A percentile compares a stretch with the other conserved stretches of the same genome.
phyloP scores from a whole-genome alignment of 2,797 vertebrate species.

The Darevskia nairensis region DNA sequence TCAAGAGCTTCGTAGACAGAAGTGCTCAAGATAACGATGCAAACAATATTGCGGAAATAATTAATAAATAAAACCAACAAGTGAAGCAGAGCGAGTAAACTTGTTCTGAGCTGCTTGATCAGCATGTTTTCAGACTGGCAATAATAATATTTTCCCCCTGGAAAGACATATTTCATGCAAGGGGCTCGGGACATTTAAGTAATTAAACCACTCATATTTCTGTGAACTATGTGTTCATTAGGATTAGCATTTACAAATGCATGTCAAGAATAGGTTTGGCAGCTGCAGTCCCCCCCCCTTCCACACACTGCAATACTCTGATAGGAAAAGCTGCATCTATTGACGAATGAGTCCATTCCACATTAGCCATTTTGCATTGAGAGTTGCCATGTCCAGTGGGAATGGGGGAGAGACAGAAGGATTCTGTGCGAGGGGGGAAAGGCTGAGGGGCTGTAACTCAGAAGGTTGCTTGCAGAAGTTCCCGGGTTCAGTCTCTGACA shows the following conservation, averaged over 20 bases:
- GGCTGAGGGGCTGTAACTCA: neutral
- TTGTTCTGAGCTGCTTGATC: constrained; percentile 37
- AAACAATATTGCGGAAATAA: neutral
- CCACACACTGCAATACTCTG: neutral
- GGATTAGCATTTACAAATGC: neutral
- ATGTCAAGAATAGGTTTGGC: neutral
- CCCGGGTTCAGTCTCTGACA: neutral
- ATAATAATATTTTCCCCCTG: neutral
- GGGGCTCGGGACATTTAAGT: neutral
- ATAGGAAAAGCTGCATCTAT: too few relatives aligned
- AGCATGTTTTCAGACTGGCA: constrained; percentile 30
- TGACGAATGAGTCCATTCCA: neutral
- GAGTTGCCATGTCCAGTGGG: neutral
- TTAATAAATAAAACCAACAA: constrained; percentile 35
- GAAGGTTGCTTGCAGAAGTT: neutral
- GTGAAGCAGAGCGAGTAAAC: constrained; percentile 21
- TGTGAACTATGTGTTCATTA: neutral
- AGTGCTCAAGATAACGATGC: neutral
- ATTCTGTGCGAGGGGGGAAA: neutral
- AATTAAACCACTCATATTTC: constrained; percentile 22
- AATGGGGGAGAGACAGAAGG: neutral
- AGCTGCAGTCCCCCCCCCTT: too few relatives aligned
- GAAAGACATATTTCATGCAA: neutral
- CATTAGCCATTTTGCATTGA: neutral
- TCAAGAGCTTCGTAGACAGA: neutral